Percentiles rank a stretch among this genome's conserved stretches.
Evolutionary conservation across 1,140 invertebrate genomes (phyloP).

Genomic region (Diorhabda elongata): DNA sequence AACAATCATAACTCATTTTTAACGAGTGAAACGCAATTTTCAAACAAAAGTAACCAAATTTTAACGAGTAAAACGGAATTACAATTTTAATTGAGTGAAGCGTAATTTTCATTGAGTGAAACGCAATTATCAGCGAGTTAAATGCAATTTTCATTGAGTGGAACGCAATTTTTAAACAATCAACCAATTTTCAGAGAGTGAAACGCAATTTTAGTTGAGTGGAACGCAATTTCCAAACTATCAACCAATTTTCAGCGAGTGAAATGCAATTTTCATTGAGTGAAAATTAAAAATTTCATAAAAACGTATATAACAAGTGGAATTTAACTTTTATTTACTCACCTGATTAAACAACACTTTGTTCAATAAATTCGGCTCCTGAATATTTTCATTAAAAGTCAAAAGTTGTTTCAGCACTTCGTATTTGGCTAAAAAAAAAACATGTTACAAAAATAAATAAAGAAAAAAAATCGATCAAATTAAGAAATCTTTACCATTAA

Average conservation of each 20-base stretch:
- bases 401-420: constrained; percentile 6
- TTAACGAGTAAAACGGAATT: too few relatives aligned
- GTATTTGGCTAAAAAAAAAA: constrained; percentile 9
- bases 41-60: too few relatives aligned
- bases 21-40: background rate
- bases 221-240: background rate
- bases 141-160: background rate
- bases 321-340: background rate
- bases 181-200: background rate
- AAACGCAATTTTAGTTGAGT: background rate
- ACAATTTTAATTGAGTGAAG: too few relatives aligned
- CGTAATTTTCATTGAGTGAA: too few relatives aligned
- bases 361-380: constrained; percentile 5
- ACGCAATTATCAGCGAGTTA: background rate
- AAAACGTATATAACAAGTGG: background rate
- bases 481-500: background rate
- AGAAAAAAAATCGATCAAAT: background rate
- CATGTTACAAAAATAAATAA: background rate
- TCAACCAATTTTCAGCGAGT: background rate
- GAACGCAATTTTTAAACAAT: too few relatives aligned
- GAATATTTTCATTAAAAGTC: background rate
- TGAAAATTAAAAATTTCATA: background rate
- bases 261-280: background rate
- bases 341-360: constrained; percentile 5
- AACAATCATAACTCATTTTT: too few relatives aligned